phyloP scores from a whole-genome alignment of 2,797 vertebrate genomes.

The Pangasius mekongensis region DNA sequence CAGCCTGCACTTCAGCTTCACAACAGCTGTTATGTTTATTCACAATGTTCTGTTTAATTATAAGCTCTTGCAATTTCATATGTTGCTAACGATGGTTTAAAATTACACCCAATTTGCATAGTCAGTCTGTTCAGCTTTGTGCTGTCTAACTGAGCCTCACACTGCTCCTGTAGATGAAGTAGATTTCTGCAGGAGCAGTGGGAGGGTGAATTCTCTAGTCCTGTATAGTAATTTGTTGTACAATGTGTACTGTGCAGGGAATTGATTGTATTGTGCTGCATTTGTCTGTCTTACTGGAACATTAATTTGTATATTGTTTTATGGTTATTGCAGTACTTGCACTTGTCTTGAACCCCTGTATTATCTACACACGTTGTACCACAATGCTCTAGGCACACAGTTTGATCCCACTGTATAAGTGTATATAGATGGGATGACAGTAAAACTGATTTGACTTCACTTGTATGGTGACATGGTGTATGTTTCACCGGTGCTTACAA shows the following conservation, averaged over 20 bases:
- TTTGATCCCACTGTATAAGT: background rate
- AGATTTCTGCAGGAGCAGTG: background rate
- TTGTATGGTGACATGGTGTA: background rate
- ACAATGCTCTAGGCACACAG: background rate
- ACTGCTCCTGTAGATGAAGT: background rate
- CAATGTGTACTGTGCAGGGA: background rate
- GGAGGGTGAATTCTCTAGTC: background rate
- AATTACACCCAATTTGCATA: background rate
- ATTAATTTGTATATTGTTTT: background rate
- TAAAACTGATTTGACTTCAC: background rate
- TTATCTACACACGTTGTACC: background rate
- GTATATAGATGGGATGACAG: background rate
- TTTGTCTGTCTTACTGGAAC: background rate
- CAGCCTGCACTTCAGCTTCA: background rate
- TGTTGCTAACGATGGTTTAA: background rate
- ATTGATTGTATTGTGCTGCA: background rate
- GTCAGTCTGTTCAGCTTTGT: slow-evolving; percentile 1
- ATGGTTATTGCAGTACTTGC: background rate
- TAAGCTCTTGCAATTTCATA: background rate
- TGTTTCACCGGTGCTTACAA: background rate
- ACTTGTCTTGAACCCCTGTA: background rate
- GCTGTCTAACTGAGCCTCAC: background rate
- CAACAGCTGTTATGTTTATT: background rate
- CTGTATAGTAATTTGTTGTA: background rate
- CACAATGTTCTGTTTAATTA: background rate